Percentiles rank a stretch among this genome's conserved stretches.
Conservation (phyloP, 2,797 vertebrate species). For the Balearica regulorum region DNA sequence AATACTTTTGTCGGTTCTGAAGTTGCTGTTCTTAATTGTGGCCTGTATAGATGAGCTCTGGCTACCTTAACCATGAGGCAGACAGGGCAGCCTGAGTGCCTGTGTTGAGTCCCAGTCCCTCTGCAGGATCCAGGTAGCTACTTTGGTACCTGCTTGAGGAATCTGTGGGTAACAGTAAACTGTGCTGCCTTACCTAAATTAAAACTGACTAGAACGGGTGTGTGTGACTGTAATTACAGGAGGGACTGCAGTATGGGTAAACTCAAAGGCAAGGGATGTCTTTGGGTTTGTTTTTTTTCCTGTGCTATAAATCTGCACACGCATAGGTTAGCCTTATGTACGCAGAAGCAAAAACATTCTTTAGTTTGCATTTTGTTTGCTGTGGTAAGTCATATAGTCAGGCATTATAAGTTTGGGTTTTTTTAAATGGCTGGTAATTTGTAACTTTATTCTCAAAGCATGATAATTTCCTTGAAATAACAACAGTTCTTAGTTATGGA, state of each 20-base stretch:
- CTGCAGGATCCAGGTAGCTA: not conserved
- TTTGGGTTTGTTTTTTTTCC: not conserved
- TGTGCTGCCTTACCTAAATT: not conserved
- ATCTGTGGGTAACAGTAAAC: not conserved
- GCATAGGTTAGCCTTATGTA: fast-evolving
- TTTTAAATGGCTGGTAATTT: not conserved
- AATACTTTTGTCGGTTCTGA: not conserved
- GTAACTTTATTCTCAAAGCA: not conserved
- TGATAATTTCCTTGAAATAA: not conserved
- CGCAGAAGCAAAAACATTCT: not conserved
- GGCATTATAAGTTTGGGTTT: not conserved
- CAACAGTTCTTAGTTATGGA: not conserved
- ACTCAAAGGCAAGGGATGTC: not conserved
- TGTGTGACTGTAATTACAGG: not conserved
- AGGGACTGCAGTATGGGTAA: not conserved
- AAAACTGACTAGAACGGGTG: not conserved
- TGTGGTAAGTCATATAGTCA: not conserved
- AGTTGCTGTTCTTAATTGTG: not conserved
- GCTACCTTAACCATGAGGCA: not conserved
- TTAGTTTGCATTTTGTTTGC: not conserved
- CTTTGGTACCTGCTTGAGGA: not conserved
- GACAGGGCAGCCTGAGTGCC: not conserved
- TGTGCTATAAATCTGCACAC: not conserved
- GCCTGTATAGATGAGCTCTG: not conserved
- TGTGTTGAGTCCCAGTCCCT: not conserved